A percentile compares a stretch with the other conserved stretches of the same genome.
These are phyloP conservation scores for Atta cephalotes DNA, from an alignment of 1,140 invertebrate genomes.

Conservation along the genomic window DNA sequence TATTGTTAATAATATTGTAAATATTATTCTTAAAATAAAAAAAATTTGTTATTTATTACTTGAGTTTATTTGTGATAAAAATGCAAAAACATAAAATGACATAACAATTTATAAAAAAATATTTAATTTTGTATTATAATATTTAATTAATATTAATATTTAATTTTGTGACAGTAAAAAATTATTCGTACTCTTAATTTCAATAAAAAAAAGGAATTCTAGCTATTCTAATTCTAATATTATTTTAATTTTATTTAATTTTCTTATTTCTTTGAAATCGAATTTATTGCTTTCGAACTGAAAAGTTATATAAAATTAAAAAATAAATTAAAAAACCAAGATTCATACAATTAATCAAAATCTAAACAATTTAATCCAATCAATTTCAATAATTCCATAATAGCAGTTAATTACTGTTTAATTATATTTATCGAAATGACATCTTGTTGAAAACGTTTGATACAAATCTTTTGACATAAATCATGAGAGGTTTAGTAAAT, in stretches of 20 bases:
- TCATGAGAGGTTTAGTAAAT: constrained; percentile 52
- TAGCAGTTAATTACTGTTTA: constrained; percentile 57
- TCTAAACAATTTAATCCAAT: constrained; percentile 42
- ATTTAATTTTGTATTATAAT: too few relatives aligned
- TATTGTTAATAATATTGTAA: too few relatives aligned
- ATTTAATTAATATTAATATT: too few relatives aligned
- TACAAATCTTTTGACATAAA: constrained; percentile 17
- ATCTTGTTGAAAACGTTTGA: constrained; percentile 17
- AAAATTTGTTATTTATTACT: background rate
- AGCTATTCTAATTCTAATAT: background rate
- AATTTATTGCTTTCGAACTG: background rate
- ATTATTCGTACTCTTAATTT: background rate
- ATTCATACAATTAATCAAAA: constrained; percentile 19
- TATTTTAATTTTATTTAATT: background rate
- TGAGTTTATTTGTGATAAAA: background rate
- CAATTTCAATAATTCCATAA: constrained; percentile 17
- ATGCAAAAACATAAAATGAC: background rate
- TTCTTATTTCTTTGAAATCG: background rate
- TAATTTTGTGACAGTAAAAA: background rate
- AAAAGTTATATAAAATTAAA: background rate
- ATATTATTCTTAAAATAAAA: background rate
- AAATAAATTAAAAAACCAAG: background rate
- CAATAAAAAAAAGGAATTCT: background rate
- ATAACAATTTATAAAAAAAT: background rate
- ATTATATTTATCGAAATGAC: constrained; percentile 24